Conservation (phyloP, 2,797 vertebrate genomes). For the Artibeus jamaicensis region DNA sequence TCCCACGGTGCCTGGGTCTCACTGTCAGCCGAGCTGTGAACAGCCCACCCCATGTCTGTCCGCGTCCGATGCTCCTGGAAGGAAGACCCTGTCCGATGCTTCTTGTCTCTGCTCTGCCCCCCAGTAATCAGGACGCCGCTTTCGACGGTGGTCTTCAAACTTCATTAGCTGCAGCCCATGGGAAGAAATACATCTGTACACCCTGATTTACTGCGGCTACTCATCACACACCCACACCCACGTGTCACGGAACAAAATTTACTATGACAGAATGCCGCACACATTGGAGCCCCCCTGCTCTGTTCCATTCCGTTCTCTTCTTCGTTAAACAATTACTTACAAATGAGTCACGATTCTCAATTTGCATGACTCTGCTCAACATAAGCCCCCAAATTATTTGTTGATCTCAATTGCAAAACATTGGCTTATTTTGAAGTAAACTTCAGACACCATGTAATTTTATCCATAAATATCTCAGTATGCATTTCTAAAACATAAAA, state of each 20-base stretch:
- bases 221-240: background rate
- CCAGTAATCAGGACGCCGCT: background rate
- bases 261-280: background rate
- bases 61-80: background rate
- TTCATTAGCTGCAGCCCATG: background rate
- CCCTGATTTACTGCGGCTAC: background rate
- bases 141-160: background rate
- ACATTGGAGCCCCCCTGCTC: background rate
- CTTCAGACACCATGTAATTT: slow-evolving; percentile 31
- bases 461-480: background rate
- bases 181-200: background rate
- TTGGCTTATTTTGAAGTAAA: slow-evolving; percentile 19
- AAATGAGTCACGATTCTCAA: background rate
- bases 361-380: slow-evolving; percentile 7
- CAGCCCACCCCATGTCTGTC: background rate
- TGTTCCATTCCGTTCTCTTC: background rate
- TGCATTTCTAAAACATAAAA: slow-evolving; percentile 17
- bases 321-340: background rate
- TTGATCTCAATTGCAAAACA: slow-evolving; percentile 14
- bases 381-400: slow-evolving; percentile 9
- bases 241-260: background rate
- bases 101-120: background rate
- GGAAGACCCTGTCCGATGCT: background rate
- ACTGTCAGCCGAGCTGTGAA: no score
- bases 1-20: background rate